Percentiles rank a stretch among this genome's conserved stretches.
Evolutionary conservation across 2,113 vertebrate genomes (phyloP).

Genomic region (Regulus satrapa): DNA sequence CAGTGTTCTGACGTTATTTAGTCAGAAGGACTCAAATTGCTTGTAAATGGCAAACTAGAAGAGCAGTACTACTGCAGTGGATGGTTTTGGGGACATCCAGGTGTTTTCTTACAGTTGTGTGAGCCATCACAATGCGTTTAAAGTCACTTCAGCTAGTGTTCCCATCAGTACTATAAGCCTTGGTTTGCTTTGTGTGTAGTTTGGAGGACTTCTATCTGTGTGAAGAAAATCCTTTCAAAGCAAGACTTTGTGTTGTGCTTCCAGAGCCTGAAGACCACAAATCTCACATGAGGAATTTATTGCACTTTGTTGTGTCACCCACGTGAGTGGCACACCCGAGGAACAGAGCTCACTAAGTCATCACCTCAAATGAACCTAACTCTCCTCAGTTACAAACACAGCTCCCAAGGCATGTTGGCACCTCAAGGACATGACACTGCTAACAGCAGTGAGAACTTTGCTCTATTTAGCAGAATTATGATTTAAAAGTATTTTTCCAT

Average conservation of each 20-base stretch:
- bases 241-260: background rate
- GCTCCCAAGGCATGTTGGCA: background rate
- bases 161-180: background rate
- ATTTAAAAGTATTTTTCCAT: background rate
- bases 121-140: background rate
- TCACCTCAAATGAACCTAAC: background rate
- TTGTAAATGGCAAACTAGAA: background rate
- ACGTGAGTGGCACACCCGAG: rapidly evolving
- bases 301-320: background rate
- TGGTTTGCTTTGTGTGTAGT: background rate
- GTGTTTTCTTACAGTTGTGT: background rate
- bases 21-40: background rate
- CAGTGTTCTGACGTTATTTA: background rate
- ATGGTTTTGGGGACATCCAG: background rate
- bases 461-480: background rate
- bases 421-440: background rate
- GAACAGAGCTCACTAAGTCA: background rate
- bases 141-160: background rate
- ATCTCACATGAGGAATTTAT: background rate
- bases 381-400: background rate
- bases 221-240: background rate
- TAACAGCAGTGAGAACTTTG: background rate
- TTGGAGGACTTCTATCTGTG: background rate
- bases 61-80: background rate
- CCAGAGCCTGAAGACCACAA: background rate